Conservation (phyloP, 1,140 invertebrate species). For the Agrypnia vestita region DNA sequence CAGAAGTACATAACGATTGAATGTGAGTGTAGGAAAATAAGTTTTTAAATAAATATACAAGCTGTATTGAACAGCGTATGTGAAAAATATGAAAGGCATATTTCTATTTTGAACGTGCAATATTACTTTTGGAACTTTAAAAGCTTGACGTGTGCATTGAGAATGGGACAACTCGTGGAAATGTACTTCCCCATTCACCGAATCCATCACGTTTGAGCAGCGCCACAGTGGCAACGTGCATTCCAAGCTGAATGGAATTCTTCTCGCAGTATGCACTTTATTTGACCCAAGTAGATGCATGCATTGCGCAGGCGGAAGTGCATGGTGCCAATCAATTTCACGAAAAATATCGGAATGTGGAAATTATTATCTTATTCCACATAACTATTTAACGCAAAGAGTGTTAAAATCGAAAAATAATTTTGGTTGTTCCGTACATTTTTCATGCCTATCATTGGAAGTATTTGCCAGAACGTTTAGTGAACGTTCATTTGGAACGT, state of each 20-base stretch:
- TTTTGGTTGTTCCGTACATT: neutral
- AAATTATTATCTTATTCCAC: neutral
- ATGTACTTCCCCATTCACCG: slow-evolving; percentile 20
- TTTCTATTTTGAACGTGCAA: too few species aligned
- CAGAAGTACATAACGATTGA: too few species aligned
- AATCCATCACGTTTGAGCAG: slow-evolving; percentile 20
- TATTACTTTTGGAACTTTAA: neutral
- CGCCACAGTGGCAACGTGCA: neutral
- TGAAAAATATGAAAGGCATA: too few species aligned
- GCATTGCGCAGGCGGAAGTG: neutral
- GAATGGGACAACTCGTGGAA: neutral
- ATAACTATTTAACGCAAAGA: neutral
- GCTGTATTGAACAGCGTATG: too few species aligned
- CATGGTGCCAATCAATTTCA: neutral
- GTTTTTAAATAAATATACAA: too few species aligned
- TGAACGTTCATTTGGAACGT: too few species aligned
- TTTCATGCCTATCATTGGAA: neutral
- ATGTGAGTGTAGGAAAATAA: too few species aligned
- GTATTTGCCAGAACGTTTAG: neutral
- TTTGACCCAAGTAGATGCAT: slow-evolving; percentile 17
- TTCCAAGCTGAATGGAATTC: slow-evolving; percentile 6
- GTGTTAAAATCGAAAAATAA: neutral
- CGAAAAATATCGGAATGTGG: neutral
- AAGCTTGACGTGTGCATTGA: neutral
- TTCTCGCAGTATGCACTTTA: slow-evolving; percentile 10